phyloP scores from a whole-genome alignment of 2,888 invertebrate genomes.

The Andrena marginata region DNA sequence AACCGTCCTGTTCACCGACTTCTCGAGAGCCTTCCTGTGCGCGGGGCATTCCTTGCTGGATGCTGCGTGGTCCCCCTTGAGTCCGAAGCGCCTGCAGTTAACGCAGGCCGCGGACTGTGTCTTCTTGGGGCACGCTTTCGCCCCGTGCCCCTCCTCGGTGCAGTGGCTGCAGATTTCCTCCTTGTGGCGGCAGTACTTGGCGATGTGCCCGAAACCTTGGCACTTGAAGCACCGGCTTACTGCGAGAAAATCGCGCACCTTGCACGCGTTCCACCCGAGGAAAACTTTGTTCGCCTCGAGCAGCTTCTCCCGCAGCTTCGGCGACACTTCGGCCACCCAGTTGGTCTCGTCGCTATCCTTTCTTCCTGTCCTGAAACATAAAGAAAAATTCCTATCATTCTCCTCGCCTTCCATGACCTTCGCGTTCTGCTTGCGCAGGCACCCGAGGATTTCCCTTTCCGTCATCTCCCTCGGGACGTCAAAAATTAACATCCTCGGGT shows the following conservation, averaged over 20 bases:
- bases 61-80: background rate
- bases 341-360: background rate
- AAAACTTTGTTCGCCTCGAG: conserved; percentile 1
- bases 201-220: conserved; percentile 2
- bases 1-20: background rate
- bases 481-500: background rate
- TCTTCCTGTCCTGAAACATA: background rate
- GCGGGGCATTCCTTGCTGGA: background rate
- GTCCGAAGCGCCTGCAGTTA: background rate
- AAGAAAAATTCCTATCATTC: background rate
- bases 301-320: background rate
- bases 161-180: background rate
- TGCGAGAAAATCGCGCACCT: background rate
- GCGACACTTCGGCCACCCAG: background rate
- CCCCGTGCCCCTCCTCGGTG: background rate
- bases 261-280: conserved; percentile 9
- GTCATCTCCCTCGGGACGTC: background rate
- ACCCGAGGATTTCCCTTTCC: background rate
- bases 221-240: background rate
- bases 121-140: background rate
- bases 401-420: background rate
- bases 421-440: background rate
- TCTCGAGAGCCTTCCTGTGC: background rate
- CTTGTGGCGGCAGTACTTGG: background rate
- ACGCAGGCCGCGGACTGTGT: background rate